Conservation (phyloP, 2,797 vertebrate genomes). For the Anolis apletophallus region DNA sequence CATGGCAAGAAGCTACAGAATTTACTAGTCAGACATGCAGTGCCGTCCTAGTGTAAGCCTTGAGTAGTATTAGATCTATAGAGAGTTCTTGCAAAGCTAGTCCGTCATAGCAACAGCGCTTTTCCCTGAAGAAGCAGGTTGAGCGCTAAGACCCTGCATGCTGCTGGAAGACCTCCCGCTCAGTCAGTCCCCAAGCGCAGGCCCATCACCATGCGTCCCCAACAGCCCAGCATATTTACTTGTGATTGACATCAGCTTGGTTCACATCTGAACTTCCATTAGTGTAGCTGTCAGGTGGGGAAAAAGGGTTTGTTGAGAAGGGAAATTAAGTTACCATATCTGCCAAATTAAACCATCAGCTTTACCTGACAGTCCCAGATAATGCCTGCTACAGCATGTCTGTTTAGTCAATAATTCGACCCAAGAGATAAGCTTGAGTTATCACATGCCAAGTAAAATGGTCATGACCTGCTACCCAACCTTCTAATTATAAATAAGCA, state of each 20-base stretch:
- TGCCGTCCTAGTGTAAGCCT: slow-evolving; percentile 66
- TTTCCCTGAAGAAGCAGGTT: neutral
- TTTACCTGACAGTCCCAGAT: neutral
- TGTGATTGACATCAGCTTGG: slow-evolving; percentile 88
- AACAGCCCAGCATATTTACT: slow-evolving; percentile 87
- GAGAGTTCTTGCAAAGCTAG: slow-evolving; percentile 55
- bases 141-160: neutral
- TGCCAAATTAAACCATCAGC: neutral
- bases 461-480: too few species aligned
- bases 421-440: too few species aligned
- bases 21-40: slow-evolving; percentile 50
- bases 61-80: neutral
- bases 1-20: fast-evolving
- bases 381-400: too few species aligned
- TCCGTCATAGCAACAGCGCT: slow-evolving; percentile 20
- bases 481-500: neutral
- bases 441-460: too few species aligned
- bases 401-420: neutral
- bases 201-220: slow-evolving; percentile 89
- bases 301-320: slow-evolving; percentile 81
- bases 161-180: slow-evolving; percentile 67
- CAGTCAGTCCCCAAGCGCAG: slow-evolving; percentile 80
- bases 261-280: slow-evolving; percentile 83
- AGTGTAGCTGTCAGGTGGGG: slow-evolving; percentile 83
- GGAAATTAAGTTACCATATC: slow-evolving; percentile 34